A percentile compares a stretch with the other conserved stretches of the same genome.
These are phyloP conservation scores for Hyperopisus bebe DNA, from an alignment of 2,113 vertebrate genomes.

Conservation along the genomic window DNA sequence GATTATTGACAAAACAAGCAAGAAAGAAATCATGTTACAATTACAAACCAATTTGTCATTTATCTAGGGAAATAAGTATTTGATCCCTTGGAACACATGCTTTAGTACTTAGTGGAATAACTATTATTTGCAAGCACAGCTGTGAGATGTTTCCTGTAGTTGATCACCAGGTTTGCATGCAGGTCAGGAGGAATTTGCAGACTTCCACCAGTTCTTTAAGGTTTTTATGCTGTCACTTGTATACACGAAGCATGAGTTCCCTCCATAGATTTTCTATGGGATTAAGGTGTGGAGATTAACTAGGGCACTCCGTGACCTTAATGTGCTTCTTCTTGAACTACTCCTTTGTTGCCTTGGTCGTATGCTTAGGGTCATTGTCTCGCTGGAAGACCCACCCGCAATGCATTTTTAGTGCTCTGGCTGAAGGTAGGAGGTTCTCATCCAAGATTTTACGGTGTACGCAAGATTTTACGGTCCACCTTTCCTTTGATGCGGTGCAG, in stretches of 20 bases:
- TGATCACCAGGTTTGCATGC: not conserved
- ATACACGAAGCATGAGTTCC: not conserved
- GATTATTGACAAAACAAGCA: not conserved
- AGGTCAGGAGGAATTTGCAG: not conserved
- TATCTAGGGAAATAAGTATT: too few species aligned
- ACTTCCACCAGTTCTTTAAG: not conserved
- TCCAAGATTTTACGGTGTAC: too few species aligned
- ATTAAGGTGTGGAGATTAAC: not conserved
- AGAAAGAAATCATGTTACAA: not conserved
- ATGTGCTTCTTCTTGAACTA: not conserved
- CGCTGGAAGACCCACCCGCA: not conserved
- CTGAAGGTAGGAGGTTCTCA: too few species aligned
- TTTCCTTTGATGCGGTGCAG: not conserved
- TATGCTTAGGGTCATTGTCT: not conserved
- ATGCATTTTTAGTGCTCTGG: not conserved
- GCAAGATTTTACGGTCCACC: not conserved
- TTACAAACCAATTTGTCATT: not conserved
- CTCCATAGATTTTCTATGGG: not conserved
- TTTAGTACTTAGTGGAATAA: not conserved
- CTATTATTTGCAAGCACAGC: not conserved
- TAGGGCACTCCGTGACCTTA: not conserved
- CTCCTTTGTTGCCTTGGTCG: not conserved
- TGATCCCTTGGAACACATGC: too few species aligned
- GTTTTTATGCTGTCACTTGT: not conserved
- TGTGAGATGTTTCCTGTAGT: not conserved